Evolutionary conservation across 2,888 invertebrate genomes (phyloP), one percentile per base, ranked within the genome.

Genomic region (Andrena chrysosceles): DNA sequence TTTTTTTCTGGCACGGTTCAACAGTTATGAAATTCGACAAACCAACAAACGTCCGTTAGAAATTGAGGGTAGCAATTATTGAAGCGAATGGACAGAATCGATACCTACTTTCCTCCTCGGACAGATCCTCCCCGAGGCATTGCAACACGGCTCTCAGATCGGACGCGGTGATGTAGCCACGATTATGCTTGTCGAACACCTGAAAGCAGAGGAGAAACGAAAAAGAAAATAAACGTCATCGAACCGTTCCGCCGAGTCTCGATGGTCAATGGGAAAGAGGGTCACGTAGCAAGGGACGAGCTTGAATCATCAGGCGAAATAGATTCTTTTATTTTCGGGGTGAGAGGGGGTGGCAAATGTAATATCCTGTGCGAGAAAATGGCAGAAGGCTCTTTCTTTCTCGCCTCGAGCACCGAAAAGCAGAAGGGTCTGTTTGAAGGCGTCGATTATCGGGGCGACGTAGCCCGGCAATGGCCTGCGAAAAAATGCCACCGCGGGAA

Each of bases 151-250:
- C 98, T 85, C 98, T 95, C 83, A 98, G 95, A 93, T 98, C 98
- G 0, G 98, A 98, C 2, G 98, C 98, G 69, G 98, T 98, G 90
- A 98, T 98, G 93, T 98, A 98, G 0, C 98, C 98, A n/a, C 98
- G 95, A 94, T 98, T 98, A 91, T 98, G 98, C 91, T 98, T 98
- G 93, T 98, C 98, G 92, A 98, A 98, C 23, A 95, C 95, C 95
- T 95, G 92, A 42, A 71, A 83, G 31, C 52, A 62, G n/a, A 83
- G 1, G 52, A 62, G 31, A 10, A 42, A 23, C 2, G 20, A 33
- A 29, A 59, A 23, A 35, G 7, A 42, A 52, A 13, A 54, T 31
- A 16, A 59, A 42, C 31, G 33, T 49, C 35, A 16, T 31, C 23
- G 56, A 35, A 63, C n/a, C 7, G 33, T 13, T 20, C 68, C 16